A percentile compares a stretch with the other conserved stretches of the same genome.
Evolutionary conservation across 2,888 invertebrate genomes (phyloP).

Genomic region (Notodonta ziczac): DNA sequence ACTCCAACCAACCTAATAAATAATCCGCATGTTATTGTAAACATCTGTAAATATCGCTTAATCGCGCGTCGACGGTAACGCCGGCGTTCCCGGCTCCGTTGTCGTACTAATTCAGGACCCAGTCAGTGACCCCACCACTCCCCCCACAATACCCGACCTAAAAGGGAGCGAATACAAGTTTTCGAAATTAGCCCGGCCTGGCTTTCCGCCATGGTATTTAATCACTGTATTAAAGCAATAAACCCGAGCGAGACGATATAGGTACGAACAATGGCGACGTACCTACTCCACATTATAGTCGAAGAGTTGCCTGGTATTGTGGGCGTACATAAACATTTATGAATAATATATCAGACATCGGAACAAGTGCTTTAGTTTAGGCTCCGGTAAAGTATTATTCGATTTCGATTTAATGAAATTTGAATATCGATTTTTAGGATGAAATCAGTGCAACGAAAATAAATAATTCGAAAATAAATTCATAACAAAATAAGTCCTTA

Average conservation of each 20-base stretch:
- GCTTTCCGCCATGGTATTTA: slow-evolving; percentile 71
- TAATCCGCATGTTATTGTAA: slow-evolving; percentile 9
- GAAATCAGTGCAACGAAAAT: too few species aligned
- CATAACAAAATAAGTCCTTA: too few species aligned
- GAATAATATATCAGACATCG: too few species aligned
- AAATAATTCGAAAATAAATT: too few species aligned
- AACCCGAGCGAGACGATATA: slow-evolving; percentile 55
- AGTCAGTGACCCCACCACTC: slow-evolving; percentile 51
- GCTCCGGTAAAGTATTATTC: too few species aligned
- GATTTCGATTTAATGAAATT: too few species aligned
- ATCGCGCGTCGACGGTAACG: slow-evolving; percentile 5
- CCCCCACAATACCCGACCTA: slow-evolving; percentile 44
- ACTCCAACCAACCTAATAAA: not conserved
- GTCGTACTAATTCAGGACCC: slow-evolving; percentile 42
- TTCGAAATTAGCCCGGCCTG: slow-evolving; percentile 68
- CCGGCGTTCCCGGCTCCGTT: slow-evolving; percentile 5
- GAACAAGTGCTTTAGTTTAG: too few species aligned
- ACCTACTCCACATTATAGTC: slow-evolving; percentile 1
- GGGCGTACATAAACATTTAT: not conserved
- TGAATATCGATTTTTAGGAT: too few species aligned
- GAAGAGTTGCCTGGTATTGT: not conserved
- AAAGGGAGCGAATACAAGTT: slow-evolving; percentile 56
- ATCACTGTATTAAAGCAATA: slow-evolving; percentile 76
- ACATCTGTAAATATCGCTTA: slow-evolving; percentile 7
- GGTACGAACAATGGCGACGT: slow-evolving; percentile 63